A percentile compares a stretch with the other conserved stretches of the same genome.
phyloP scores from a whole-genome alignment of 2,888 invertebrate species.

The Pediacus dermestoides region DNA sequence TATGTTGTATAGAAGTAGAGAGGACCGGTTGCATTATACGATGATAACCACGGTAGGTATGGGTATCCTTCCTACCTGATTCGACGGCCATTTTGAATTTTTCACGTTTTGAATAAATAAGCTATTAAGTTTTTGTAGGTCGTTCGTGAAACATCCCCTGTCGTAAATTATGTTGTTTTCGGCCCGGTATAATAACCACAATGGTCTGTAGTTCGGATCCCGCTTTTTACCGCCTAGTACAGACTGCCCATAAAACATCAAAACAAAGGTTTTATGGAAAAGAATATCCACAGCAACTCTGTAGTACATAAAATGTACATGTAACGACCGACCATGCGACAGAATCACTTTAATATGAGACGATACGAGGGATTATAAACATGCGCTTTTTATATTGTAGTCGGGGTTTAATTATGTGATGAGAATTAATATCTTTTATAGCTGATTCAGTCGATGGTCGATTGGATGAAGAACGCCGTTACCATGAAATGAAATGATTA shows the following conservation, averaged over 20 bases:
- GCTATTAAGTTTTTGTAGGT: slow-evolving; percentile 53
- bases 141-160: slow-evolving; percentile 44
- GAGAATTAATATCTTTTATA: slow-evolving; percentile 1
- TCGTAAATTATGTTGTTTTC: slow-evolving; percentile 52
- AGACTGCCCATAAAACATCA: slow-evolving; percentile 24
- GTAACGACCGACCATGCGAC: slow-evolving; percentile 16
- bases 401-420: background rate
- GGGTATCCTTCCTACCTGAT: slow-evolving; percentile 19
- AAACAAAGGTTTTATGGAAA: slow-evolving; percentile 31
- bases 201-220: slow-evolving; percentile 26
- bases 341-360: no score
- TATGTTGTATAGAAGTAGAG: slow-evolving; percentile 17
- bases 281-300: slow-evolving; percentile 26
- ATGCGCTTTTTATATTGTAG: no score
- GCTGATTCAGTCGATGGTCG: no score
- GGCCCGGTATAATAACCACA: slow-evolving; percentile 33
- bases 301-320: slow-evolving; percentile 28
- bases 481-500: no score
- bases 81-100: slow-evolving; percentile 52
- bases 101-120: slow-evolving; percentile 53
- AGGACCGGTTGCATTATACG: slow-evolving; percentile 23
- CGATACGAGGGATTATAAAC: no score
- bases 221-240: slow-evolving; percentile 24
- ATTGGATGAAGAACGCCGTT: no score
- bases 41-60: no score